These are phyloP conservation scores for Callimorpha dominula DNA, from an alignment of 2,888 invertebrate genomes.

Conservation along the genomic window DNA sequence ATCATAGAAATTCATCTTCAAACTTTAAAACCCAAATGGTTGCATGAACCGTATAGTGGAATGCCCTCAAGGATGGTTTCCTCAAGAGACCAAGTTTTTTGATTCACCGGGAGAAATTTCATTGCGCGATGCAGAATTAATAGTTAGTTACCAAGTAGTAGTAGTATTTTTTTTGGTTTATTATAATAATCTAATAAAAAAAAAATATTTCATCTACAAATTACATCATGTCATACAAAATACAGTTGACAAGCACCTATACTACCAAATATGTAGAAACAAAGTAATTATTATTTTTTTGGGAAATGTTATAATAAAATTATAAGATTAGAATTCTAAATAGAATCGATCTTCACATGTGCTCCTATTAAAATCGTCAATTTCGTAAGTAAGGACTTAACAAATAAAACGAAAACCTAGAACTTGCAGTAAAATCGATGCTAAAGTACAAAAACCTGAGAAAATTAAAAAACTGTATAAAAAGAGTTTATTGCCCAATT, in stretches of 20 bases:
- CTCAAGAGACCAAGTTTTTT: neutral
- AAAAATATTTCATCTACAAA: too few species aligned
- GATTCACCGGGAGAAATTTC: neutral
- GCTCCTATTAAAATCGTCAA: neutral
- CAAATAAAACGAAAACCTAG: neutral
- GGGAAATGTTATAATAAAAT: too few species aligned
- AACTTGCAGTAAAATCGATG: neutral
- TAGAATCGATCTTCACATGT: neutral
- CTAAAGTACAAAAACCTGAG: neutral
- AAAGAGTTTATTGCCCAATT: neutral
- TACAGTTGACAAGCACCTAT: too few species aligned
- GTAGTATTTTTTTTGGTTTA: neutral
- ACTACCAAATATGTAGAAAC: too few species aligned
- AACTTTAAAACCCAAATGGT: neutral
- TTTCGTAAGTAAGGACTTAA: neutral
- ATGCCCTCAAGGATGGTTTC: neutral
- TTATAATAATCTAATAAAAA: too few species aligned
- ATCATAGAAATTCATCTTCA: too few species aligned
- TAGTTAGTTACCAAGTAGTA: neutral
- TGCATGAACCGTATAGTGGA: neutral
- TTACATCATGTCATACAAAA: too few species aligned
- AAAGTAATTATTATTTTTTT: too few species aligned
- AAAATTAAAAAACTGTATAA: neutral
- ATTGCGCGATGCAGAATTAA: neutral
- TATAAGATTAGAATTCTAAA: too few species aligned